phyloP scores from a whole-genome alignment of 2,113 vertebrate genomes.

The Apus apus region DNA sequence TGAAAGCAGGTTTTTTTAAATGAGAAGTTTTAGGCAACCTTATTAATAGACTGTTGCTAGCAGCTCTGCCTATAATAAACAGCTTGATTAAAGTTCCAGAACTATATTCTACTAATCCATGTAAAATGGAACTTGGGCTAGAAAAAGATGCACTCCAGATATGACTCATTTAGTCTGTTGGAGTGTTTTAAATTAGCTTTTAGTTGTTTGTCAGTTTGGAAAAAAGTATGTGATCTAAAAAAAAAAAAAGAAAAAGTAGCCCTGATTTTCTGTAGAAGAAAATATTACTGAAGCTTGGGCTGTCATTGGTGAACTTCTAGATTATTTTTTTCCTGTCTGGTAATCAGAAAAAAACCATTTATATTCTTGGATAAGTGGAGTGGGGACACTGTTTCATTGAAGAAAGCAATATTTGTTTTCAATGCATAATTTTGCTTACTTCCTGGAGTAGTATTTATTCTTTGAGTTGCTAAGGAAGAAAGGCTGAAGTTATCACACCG shows the following conservation, averaged over 20 bases:
- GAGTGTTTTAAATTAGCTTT: constrained; percentile 61
- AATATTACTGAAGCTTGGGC: background rate
- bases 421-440: background rate
- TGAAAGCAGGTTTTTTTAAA: background rate
- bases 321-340: background rate
- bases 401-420: background rate
- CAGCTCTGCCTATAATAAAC: constrained; percentile 42
- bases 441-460: background rate
- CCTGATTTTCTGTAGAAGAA: constrained; percentile 14
- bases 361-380: background rate
- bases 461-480: background rate
- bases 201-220: constrained; percentile 50
- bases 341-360: background rate
- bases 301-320: background rate
- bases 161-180: constrained; percentile 45
- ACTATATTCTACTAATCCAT: constrained; percentile 31
- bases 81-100: constrained; percentile 56
- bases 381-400: background rate
- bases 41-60: constrained; percentile 42
- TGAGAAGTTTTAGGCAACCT: background rate
- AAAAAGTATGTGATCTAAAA: background rate
- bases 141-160: constrained; percentile 59
- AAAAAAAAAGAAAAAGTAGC: background rate
- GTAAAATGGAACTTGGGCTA: constrained; percentile 40
- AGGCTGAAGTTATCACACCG: background rate